These are phyloP conservation scores for Brachylomia viminalis DNA, from an alignment of 2,888 invertebrate species.

Conservation along the genomic window DNA sequence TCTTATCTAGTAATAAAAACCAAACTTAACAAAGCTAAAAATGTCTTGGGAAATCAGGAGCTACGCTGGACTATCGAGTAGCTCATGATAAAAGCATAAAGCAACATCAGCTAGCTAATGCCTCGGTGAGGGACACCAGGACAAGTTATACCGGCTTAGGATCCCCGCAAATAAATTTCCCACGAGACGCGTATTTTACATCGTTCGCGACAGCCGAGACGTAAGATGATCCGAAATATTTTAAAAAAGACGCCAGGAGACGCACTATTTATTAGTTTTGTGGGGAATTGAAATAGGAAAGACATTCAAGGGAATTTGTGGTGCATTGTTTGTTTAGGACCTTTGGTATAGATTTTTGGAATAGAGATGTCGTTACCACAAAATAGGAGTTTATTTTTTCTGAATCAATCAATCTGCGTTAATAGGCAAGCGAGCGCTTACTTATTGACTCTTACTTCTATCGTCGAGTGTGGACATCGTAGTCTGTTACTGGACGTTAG, in stretches of 20 bases:
- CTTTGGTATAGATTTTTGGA: not conserved
- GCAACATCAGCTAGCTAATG: slow-evolving; percentile 58
- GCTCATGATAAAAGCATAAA: slow-evolving; percentile 63
- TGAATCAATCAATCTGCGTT: too few relatives aligned
- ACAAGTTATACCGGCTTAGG: slow-evolving; percentile 83
- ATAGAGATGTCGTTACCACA: not conserved
- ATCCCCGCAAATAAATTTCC: slow-evolving; percentile 87
- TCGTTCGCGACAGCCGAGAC: slow-evolving; percentile 74
- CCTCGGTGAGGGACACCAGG: slow-evolving; percentile 77
- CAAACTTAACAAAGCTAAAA: slow-evolving; percentile 41
- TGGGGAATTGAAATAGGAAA: slow-evolving; percentile 60
- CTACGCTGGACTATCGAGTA: slow-evolving; percentile 56
- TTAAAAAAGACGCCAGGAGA: slow-evolving; percentile 72
- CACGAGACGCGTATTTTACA: slow-evolving; percentile 85
- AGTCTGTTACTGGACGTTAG: too few relatives aligned
- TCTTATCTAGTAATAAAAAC: too few relatives aligned
- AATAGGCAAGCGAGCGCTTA: too few relatives aligned
- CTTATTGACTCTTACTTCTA: too few relatives aligned
- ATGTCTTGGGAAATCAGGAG: slow-evolving; percentile 61
- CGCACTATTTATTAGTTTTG: slow-evolving; percentile 72
- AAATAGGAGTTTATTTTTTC: too few relatives aligned
- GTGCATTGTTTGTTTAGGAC: not conserved
- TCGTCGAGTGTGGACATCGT: too few relatives aligned
- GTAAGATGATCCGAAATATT: slow-evolving; percentile 81
- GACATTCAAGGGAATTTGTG: slow-evolving; percentile 21